Percentiles rank a stretch among this genome's conserved stretches.
phyloP scores from a whole-genome alignment of 2,797 vertebrate species.

The Siniperca undulata region DNA sequence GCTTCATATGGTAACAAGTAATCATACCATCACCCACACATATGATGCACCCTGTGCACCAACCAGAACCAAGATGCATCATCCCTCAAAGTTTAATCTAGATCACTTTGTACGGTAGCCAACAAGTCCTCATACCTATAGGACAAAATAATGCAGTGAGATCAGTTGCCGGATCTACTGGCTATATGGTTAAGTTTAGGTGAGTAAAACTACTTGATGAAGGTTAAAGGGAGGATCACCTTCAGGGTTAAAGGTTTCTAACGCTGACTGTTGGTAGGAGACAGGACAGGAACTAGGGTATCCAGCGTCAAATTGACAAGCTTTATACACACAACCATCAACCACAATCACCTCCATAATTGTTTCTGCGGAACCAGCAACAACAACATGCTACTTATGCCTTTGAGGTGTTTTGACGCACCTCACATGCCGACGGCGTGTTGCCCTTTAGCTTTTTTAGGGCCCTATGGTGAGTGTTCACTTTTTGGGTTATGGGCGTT shows the following conservation, averaged over 20 bases:
- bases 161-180: not conserved
- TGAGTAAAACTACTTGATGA: not conserved
- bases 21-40: constrained; percentile 6
- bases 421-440: not conserved
- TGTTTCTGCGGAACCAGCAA: not conserved
- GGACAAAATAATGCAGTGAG: not conserved
- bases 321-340: not conserved
- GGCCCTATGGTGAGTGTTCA: no score
- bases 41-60: constrained; percentile 15
- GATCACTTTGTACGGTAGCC: not conserved
- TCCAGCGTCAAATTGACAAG: constrained; percentile 1
- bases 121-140: not conserved
- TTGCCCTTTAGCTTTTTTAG: not conserved
- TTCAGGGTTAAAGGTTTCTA: not conserved
- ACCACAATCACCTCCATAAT: not conserved
- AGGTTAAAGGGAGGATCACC: not conserved
- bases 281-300: not conserved
- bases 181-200: not conserved
- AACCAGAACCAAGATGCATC: constrained; percentile 1
- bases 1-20: not conserved
- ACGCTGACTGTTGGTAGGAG: not conserved
- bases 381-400: not conserved
- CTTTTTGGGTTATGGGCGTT: not conserved
- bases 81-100: not conserved
- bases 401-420: not conserved